Base-by-base conservation (phyloP, 2,888 invertebrate genomes). In the Linhomoeus sp. region DNA sequence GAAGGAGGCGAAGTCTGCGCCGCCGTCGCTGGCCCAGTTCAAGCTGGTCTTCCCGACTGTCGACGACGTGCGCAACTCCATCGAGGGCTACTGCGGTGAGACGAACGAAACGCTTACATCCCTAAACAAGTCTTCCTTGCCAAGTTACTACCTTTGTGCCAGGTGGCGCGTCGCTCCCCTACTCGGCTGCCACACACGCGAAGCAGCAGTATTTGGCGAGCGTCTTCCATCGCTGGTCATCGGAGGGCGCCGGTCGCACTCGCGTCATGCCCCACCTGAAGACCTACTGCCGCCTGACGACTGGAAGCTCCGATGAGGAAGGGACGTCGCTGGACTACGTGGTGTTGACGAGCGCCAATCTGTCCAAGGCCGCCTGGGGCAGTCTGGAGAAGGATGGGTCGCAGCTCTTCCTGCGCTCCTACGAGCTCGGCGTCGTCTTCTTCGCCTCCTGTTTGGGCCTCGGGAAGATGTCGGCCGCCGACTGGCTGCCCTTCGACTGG, bases 301-400 rank as follows among this genome's bases (percentile, higher is more conserved):
- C 80, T 14, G 40, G n/a, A n/a, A n/a, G n/a, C n/a, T n/a, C n/a
- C n/a, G n/a, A n/a, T n/a, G n/a, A n/a, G n/a, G n/a, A n/a, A n/a
- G n/a, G n/a, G 22, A 12, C 9, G 15, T 5, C 20, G 25, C 33
- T 48, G 22, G 5, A n/a, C 29, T 35, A 26, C 58, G 40, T 56
- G 41, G 43, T 61, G 36, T 0, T 77, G 78, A 0, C 54, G 53
- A 90, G 90, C 46, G 86, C 84, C 0, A 97, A 97, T 70, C 70
- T 92, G 29, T 94, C 92, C 15, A 92, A 90, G 70, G 86, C 92
- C 1, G 94, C 94, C 0, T 94, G 94, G 94, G 94, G 94, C 38
- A 70, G 70, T 14, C 52, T 70, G 58, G 75, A 69, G 66, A 76
- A 67, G 73, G 76, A 63, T 67, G 75, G 80, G 33, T 62, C 67